phyloP scores from a whole-genome alignment of 2,888 invertebrate species.

The Selenia dentaria region DNA sequence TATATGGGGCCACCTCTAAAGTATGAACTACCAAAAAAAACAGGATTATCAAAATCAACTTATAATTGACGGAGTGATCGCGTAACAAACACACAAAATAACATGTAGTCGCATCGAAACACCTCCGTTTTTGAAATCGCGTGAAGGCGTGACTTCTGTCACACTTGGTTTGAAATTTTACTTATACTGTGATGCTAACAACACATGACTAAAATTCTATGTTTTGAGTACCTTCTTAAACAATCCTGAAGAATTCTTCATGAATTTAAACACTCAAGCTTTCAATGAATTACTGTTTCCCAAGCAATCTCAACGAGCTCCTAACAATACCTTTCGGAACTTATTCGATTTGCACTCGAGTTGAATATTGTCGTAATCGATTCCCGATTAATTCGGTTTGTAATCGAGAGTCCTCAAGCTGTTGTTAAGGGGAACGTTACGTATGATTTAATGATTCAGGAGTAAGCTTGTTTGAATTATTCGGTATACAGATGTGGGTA shows the following conservation, averaged over 20 bases:
- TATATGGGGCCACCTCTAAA: too few relatives aligned
- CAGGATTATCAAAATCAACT: too few relatives aligned
- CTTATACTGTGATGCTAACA: too few relatives aligned
- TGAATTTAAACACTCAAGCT: neutral
- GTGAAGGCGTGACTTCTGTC: too few relatives aligned
- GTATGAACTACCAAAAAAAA: too few relatives aligned
- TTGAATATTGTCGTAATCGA: conserved; percentile 34
- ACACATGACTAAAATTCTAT: too few relatives aligned
- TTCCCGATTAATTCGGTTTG: conserved; percentile 23
- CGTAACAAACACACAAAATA: too few relatives aligned
- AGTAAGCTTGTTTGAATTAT: conserved; percentile 17
- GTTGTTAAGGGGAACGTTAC: conserved; percentile 28
- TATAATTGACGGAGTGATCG: too few relatives aligned
- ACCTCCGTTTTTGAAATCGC: too few relatives aligned
- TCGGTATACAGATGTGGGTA: conserved; percentile 11
- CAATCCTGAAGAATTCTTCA: neutral
- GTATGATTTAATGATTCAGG: conserved; percentile 31
- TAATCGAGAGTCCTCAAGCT: conserved; percentile 27
- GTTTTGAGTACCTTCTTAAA: too few relatives aligned
- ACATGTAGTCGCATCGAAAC: too few relatives aligned
- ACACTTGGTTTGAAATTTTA: too few relatives aligned
- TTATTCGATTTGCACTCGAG: conserved; percentile 47
- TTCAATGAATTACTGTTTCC: conserved; percentile 19
- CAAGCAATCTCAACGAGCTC: conserved; percentile 22
- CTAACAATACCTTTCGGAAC: conserved; percentile 38